These are phyloP conservation scores for Ciona savignyi DNA, from an alignment of 23 tunicate species.

Conservation along the genomic window DNA sequence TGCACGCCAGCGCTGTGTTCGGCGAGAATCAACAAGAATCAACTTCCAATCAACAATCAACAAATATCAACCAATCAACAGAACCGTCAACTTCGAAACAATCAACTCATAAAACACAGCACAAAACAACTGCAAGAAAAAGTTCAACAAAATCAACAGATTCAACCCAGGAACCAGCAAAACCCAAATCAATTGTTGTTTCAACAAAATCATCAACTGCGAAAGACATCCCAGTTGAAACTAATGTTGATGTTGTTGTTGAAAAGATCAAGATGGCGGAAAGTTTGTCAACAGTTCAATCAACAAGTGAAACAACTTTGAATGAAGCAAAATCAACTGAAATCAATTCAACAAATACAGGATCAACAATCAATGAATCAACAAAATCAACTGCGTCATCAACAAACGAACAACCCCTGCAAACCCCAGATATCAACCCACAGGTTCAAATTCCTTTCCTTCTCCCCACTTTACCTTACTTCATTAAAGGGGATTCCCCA, in stretches of 20 bases:
- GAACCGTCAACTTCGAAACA: neutral
- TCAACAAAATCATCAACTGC: neutral
- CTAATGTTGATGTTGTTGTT: neutral
- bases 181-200: neutral
- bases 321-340: neutral
- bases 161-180: neutral
- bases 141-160: neutral
- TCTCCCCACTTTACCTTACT: too few species aligned
- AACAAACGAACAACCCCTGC: neutral
- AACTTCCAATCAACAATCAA: neutral
- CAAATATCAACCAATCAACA: neutral
- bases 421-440: too few species aligned
- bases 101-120: neutral
- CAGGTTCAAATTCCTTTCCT: too few species aligned
- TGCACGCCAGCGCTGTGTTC: conserved; percentile 48
- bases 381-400: neutral
- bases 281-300: neutral
- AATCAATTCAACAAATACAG: neutral
- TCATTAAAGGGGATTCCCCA: too few species aligned
- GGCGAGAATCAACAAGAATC: neutral
- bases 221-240: neutral
- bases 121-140: neutral
- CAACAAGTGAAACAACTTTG: neutral
- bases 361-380: neutral
- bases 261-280: too few species aligned